These are phyloP conservation scores for Sebastes iracundus DNA, from an alignment of 2,797 vertebrate species.

Conservation along the genomic window DNA sequence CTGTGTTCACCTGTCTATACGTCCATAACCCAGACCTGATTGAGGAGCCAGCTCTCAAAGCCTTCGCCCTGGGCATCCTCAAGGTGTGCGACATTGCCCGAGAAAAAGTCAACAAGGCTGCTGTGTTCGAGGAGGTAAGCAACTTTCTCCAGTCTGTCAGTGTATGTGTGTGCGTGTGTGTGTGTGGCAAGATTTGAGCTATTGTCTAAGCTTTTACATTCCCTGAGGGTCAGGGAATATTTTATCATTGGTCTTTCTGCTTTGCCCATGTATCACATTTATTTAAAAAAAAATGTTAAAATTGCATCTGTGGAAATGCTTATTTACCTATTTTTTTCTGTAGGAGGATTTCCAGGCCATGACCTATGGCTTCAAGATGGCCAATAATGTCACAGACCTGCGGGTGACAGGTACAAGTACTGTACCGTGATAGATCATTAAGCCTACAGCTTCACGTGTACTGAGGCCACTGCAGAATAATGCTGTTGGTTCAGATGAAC, in stretches of 20 bases:
- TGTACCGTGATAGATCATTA: neutral
- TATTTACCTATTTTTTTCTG: neutral
- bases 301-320: neutral
- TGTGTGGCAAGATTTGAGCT: neutral
- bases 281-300: neutral
- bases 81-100: slow-evolving; percentile 98
- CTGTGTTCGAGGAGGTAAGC: slow-evolving; percentile 97
- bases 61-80: slow-evolving; percentile 95
- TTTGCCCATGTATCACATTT: neutral
- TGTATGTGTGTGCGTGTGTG: neutral
- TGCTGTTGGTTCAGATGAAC: neutral
- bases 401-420: slow-evolving; percentile 92
- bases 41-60: slow-evolving; percentile 97
- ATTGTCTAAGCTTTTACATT: neutral
- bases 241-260: neutral
- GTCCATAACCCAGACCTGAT: slow-evolving; percentile 98
- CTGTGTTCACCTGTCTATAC: slow-evolving; percentile 97
- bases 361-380: slow-evolving; percentile 99
- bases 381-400: slow-evolving; percentile 96
- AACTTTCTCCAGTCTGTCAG: neutral
- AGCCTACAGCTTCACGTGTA: neutral
- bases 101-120: slow-evolving; percentile 99
- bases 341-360: slow-evolving; percentile 99
- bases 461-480: neutral
- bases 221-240: neutral